Base-by-base conservation (phyloP, 2,888 invertebrate species). In the Copidosoma aretas region DNA sequence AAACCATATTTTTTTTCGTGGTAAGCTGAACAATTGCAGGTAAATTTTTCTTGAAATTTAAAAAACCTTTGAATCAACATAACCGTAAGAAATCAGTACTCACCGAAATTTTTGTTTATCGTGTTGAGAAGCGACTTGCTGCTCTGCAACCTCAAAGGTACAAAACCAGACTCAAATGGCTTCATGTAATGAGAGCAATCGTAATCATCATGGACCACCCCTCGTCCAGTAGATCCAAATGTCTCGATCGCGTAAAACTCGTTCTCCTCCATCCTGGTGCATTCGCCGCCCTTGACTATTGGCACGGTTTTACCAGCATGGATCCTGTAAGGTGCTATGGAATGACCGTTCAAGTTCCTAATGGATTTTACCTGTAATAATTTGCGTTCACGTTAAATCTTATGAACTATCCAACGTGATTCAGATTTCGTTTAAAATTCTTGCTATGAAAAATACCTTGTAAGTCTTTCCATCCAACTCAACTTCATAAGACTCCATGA, bases 101-200 rank as follows among this genome's bases (percentile, higher is more conserved):
- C 73, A 83, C 97, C 91, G 84, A 99, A 99, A 85, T 98, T 92
- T 82, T 97, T 95, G 85, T 98, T 98, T 82, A 99, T 97, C 60
- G 92, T 87, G 80, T 93, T 94, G 77, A 99, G 86, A 54, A 99
- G 87, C 67, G 93, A 91, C 84, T 97, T 98, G 21, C 98, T 97
- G 68, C 96, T 95, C 79, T 94, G 92, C 80, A 98, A 86, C 81
- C 96, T 91, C 67, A 98, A 86, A 21, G 97, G 97, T 67, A 98
- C 94, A 83, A 93, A 97, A 73, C 91, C 89, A 76, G 92, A 91
- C 79, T 99, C 98, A 82, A 93, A 98, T 84, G 97, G 97, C 85
- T 98, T 98, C 98, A 99, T 99, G 84, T 99, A 99, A 86, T 99
- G 99, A 19, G 98, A 98, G 78, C 95, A 95, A 81, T 99, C 99